Conservation (phyloP, 2,888 invertebrate species). For the Pristionchus entomophagus region DNA sequence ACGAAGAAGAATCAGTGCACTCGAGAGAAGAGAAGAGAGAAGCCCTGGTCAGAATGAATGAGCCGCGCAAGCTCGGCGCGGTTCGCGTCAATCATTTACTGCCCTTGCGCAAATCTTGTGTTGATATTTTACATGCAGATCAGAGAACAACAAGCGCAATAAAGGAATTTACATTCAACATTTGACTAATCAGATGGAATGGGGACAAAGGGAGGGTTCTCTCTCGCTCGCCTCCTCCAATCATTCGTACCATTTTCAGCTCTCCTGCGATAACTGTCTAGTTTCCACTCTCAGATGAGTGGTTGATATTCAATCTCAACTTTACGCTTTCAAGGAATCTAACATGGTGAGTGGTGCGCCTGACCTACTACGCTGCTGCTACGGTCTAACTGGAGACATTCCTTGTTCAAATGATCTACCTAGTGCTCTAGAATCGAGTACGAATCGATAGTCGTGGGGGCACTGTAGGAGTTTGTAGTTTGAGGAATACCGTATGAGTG, state of each 20-base stretch:
- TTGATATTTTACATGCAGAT: no score
- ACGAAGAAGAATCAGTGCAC: slow-evolving; percentile 36
- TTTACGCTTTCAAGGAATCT: slow-evolving; percentile 20
- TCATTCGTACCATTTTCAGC: not conserved
- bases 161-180: not conserved
- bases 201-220: not conserved
- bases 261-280: not conserved
- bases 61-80: not conserved
- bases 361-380: not conserved
- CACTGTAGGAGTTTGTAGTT: no score
- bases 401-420: no score
- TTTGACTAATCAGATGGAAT: no score
- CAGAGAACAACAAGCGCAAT: not conserved
- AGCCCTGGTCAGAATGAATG: slow-evolving; percentile 1
- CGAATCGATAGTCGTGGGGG: no score
- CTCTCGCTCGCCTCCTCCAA: not conserved
- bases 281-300: slow-evolving; percentile 22
- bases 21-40: slow-evolving; percentile 31
- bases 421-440: no score
- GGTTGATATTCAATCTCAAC: slow-evolving; percentile 33
- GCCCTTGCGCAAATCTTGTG: no score
- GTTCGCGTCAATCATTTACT: not conserved
- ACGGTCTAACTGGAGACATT: no score
- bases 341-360: no score
- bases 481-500: no score